These are phyloP conservation scores for Silurus meridionalis DNA, from an alignment of 2,113 vertebrate species.

Conservation along the genomic window DNA sequence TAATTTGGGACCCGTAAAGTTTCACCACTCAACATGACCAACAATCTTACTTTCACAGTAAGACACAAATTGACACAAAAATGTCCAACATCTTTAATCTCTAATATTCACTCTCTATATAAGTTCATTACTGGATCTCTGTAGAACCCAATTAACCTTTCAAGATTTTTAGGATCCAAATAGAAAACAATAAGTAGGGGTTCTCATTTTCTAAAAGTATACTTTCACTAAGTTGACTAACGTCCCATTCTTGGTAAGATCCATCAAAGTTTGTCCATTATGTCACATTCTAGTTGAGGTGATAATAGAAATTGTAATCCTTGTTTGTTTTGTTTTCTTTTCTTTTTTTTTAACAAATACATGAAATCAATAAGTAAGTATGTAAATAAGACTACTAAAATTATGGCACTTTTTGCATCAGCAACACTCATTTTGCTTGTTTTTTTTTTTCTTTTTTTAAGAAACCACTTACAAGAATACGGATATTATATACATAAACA, in stretches of 20 bases:
- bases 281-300: neutral
- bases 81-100: neutral
- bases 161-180: no score
- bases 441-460: conserved; percentile 46
- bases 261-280: neutral
- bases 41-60: neutral
- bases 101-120: neutral
- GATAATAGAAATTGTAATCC: conserved; percentile 20
- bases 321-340: conserved; percentile 14
- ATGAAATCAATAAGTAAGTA: conserved; percentile 60
- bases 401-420: conserved; percentile 73
- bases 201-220: neutral
- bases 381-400: conserved; percentile 46
- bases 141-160: neutral
- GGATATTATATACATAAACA: conserved; percentile 58
- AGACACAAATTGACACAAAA: neutral
- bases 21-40: neutral
- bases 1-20: neutral
- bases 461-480: conserved; percentile 66
- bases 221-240: neutral
- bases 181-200: no score
- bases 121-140: neutral
- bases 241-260: neutral
- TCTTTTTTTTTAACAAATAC: conserved; percentile 27
- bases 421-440: conserved; percentile 46